These are phyloP conservation scores for Leptura quadrifasciata DNA, from an alignment of 2,888 invertebrate genomes.

Conservation along the genomic window DNA sequence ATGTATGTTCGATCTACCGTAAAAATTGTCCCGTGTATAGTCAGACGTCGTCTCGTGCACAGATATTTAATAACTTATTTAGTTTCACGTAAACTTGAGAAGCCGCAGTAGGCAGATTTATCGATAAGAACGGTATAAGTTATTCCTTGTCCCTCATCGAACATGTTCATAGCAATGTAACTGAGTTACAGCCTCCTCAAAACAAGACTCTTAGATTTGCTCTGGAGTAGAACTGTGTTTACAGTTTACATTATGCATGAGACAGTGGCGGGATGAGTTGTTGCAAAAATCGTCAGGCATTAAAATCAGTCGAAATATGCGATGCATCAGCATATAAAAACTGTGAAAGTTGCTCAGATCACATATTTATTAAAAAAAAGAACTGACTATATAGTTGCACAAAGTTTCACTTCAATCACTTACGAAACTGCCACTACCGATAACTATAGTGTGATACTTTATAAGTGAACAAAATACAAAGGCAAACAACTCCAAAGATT, in stretches of 20 bases:
- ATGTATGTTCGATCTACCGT: background rate
- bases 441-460: too few relatives aligned
- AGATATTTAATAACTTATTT: conserved; percentile 23
- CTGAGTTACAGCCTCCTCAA: conserved; percentile 21
- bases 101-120: conserved; percentile 37
- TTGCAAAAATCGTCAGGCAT: background rate
- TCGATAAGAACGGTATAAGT: conserved; percentile 37
- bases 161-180: conserved; percentile 18
- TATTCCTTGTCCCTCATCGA: conserved; percentile 38
- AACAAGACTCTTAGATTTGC: conserved; percentile 6
- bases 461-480: too few relatives aligned
- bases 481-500: too few relatives aligned
- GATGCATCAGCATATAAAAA: too few relatives aligned
- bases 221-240: conserved; percentile 20
- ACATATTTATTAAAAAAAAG: too few relatives aligned
- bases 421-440: too few relatives aligned
- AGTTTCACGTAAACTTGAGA: conserved; percentile 35
- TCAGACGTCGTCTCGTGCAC: background rate
- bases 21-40: background rate
- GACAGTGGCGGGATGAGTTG: conserved; percentile 8
- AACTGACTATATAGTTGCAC: too few relatives aligned
- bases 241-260: conserved; percentile 26
- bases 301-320: too few relatives aligned
- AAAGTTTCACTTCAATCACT: too few relatives aligned
- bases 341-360: too few relatives aligned